phyloP scores from a whole-genome alignment of 2,797 vertebrate genomes.

The Rhyacichthys aspro region DNA sequence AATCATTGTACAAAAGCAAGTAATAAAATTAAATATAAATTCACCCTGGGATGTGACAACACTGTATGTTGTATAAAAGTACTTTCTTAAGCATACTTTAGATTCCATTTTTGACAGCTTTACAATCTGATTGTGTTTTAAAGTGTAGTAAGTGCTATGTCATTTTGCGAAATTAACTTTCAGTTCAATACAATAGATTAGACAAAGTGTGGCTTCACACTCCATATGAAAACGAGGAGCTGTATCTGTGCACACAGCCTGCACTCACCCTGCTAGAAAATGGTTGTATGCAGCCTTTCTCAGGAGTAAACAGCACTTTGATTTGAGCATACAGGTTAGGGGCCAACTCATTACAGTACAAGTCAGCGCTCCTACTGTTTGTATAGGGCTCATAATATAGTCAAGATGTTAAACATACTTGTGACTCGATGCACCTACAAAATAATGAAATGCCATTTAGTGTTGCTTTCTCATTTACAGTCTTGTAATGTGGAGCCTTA shows the following conservation, averaged over 20 bases:
- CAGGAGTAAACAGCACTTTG: conserved; percentile 2
- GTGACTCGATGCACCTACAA: not conserved
- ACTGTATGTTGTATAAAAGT: no score
- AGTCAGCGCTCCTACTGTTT: not conserved
- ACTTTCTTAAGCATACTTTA: no score
- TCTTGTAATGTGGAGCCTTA: not conserved
- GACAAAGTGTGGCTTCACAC: not conserved
- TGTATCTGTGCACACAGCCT: not conserved
- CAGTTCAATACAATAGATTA: not conserved
- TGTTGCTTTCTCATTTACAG: not conserved
- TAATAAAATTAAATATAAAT: no score
- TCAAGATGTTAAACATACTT: conserved; percentile 9
- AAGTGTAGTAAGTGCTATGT: not conserved
- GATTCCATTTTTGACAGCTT: not conserved
- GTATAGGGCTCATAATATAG: conserved; percentile 1
- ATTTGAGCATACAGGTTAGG: not conserved
- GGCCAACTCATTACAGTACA: conserved; percentile 4
- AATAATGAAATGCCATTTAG: conserved; percentile 7
- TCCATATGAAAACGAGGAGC: not conserved
- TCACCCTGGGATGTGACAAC: no score
- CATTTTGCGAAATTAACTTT: not conserved
- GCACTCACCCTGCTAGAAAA: not conserved
- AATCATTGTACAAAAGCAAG: not conserved
- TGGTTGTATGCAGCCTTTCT: not conserved
- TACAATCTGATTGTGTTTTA: not conserved